Evolutionary conservation across 2,888 invertebrate species (phyloP).

Genomic region (Gandaritis pyraliata): DNA sequence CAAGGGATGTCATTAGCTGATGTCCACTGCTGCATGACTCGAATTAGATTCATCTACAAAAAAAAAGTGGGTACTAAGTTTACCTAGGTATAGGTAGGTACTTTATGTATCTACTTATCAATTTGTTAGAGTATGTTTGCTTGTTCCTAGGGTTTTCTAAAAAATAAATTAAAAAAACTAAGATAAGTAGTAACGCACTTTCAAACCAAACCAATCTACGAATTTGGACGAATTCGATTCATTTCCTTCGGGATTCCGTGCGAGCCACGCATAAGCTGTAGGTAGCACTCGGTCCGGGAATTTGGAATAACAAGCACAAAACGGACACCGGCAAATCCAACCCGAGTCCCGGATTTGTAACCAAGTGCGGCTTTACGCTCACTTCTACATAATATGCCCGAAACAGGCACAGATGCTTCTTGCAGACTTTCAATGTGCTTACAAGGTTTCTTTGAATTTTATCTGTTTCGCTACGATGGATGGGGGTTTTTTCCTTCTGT

Average conservation of each 20-base stretch:
- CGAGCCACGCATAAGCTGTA: slow-evolving; percentile 55
- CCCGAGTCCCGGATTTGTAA: slow-evolving; percentile 75
- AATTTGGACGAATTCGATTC: slow-evolving; percentile 23
- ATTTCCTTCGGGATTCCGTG: slow-evolving; percentile 36
- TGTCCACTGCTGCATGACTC: slow-evolving; percentile 70
- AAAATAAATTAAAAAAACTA: too few species aligned
- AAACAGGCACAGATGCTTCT: slow-evolving; percentile 67
- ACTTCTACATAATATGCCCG: slow-evolving; percentile 69
- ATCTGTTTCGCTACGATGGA: not conserved
- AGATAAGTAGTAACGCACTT: too few species aligned
- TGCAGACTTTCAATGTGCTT: slow-evolving; percentile 67
- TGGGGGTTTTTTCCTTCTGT: not conserved
- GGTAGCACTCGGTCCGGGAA: slow-evolving; percentile 53
- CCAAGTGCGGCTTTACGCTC: slow-evolving; percentile 73
- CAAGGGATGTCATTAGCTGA: slow-evolving; percentile 75
- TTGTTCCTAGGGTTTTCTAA: too few species aligned
- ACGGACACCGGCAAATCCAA: slow-evolving; percentile 76
- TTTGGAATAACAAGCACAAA: slow-evolving; percentile 75
- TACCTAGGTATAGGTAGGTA: not conserved
- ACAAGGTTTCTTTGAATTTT: slow-evolving; percentile 42
- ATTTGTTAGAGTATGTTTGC: not conserved
- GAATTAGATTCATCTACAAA: slow-evolving; percentile 57
- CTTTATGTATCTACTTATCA: not conserved
- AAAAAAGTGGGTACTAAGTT: slow-evolving; percentile 4
- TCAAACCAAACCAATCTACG: not conserved